Conservation (phyloP, 2,113 vertebrate species). For the Euleptes europaea region DNA sequence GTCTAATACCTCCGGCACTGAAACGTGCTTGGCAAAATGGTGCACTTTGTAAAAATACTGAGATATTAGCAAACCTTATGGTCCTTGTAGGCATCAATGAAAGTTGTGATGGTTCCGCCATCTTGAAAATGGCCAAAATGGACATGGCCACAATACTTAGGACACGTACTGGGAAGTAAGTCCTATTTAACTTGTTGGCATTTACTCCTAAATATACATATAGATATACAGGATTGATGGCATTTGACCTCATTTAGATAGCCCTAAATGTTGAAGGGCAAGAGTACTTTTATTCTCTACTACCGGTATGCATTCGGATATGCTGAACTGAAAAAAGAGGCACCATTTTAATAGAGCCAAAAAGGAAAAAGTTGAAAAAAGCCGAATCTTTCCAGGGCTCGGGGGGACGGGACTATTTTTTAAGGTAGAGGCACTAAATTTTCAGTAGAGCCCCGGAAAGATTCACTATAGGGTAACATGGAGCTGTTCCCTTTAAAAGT, state of each 20-base stretch:
- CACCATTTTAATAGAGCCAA: too few species aligned
- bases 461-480: too few species aligned
- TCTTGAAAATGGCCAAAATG: neutral
- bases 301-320: too few species aligned
- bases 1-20: neutral
- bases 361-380: too few species aligned
- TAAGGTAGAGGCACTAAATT: too few species aligned
- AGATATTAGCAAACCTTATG: neutral
- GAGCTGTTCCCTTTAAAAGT: too few species aligned
- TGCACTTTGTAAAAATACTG: neutral
- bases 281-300: too few species aligned
- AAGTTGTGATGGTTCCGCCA: neutral
- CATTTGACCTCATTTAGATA: neutral
- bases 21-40: neutral
- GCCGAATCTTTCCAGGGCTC: too few species aligned
- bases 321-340: too few species aligned
- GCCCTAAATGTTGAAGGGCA: neutral
- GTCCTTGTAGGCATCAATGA: neutral
- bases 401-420: too few species aligned
- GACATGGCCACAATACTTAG: neutral
- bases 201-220: neutral
- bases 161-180: neutral
- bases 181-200: neutral
- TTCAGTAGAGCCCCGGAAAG: too few species aligned
- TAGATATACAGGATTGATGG: neutral